Percentiles rank a stretch among this genome's conserved stretches.
Conservation (phyloP, 2,113 vertebrate species). For the Aepyceros melampus region DNA sequence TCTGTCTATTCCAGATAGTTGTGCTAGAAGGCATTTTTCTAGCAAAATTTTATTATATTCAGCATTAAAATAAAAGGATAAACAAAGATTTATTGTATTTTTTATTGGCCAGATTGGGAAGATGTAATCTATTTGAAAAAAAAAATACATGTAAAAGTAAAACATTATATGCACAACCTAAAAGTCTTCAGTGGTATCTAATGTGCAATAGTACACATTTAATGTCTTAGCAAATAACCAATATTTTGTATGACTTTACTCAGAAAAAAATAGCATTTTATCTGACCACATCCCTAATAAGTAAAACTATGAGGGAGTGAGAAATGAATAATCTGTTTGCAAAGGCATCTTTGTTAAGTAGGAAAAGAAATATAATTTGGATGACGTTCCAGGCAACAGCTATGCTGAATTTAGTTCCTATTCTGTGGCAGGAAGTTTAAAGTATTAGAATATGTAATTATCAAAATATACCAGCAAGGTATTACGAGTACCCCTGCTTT, state of each 20-base stretch:
- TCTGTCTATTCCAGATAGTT: constrained; percentile 20
- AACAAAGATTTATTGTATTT: neutral
- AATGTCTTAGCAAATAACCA: neutral
- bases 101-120: constrained; percentile 12
- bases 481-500: neutral
- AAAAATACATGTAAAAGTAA: neutral
- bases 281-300: neutral
- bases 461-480: neutral
- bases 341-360: neutral
- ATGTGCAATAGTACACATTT: neutral
- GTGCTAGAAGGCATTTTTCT: constrained; percentile 30
- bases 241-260: neutral
- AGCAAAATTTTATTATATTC: constrained; percentile 37
- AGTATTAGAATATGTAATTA: neutral
- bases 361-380: neutral
- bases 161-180: neutral
- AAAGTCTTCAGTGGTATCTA: neutral
- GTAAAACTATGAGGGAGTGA: neutral
- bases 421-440: neutral
- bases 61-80: constrained; percentile 38
- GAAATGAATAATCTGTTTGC: neutral
- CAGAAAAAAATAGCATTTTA: neutral
- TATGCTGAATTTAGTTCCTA: neutral
- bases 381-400: neutral
- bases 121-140: constrained; percentile 23